Percentiles rank a stretch among this genome's conserved stretches.
These are phyloP conservation scores for Laterallus jamaicensis DNA, from an alignment of 2,113 vertebrate species.

Conservation along the genomic window DNA sequence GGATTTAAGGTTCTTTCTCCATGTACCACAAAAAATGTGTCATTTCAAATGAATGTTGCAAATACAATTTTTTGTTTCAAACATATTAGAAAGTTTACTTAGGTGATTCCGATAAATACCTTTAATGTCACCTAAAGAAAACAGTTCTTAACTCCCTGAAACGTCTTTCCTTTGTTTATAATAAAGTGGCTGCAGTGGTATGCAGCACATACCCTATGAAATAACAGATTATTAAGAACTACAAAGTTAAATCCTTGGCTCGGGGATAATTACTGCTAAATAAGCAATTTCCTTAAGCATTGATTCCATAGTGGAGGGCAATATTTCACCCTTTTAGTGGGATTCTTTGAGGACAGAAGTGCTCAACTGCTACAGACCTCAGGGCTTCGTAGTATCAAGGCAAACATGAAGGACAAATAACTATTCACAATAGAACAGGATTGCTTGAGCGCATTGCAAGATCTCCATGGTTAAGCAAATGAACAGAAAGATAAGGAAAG, in stretches of 20 bases:
- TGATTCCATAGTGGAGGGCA: neutral
- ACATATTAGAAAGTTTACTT: neutral
- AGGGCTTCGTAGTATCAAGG: neutral
- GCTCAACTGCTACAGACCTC: neutral
- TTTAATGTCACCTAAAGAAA: neutral
- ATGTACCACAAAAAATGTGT: neutral
- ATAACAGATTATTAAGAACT: neutral
- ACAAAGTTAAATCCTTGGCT: neutral
- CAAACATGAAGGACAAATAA: neutral
- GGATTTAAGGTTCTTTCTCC: neutral
- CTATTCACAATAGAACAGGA: neutral
- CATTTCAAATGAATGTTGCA: neutral
- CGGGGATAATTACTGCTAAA: constrained; percentile 1
- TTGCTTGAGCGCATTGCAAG: neutral
- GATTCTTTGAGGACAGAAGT: neutral
- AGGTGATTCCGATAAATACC: neutral
- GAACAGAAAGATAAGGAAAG: constrained; percentile 4
- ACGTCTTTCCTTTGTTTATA: neutral
- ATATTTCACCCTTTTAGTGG: neutral
- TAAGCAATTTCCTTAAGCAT: neutral
- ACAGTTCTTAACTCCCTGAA: neutral
- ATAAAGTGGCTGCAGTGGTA: neutral
- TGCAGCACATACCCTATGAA: neutral
- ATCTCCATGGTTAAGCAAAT: neutral
- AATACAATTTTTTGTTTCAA: neutral